phyloP scores from a whole-genome alignment of 2,888 invertebrate genomes.

The Adelphocoris suturalis region DNA sequence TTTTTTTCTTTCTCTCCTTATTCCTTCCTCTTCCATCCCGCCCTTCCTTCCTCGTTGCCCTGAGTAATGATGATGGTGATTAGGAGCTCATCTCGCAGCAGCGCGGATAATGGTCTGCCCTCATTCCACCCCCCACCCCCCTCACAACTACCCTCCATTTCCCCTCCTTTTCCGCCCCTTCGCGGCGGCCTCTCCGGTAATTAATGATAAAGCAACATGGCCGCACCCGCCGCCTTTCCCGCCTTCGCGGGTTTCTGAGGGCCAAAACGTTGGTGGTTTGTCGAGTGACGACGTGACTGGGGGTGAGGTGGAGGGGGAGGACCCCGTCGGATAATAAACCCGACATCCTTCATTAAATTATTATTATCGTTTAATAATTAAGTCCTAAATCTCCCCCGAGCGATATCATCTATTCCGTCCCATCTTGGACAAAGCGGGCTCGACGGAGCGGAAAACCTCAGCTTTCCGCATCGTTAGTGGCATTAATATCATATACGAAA shows the following conservation, averaged over 20 bases:
- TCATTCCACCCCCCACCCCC: slow-evolving; percentile 10
- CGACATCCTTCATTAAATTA: slow-evolving; percentile 58
- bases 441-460: slow-evolving; percentile 19
- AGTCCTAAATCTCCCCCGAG: slow-evolving; percentile 39
- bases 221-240: slow-evolving; percentile 44
- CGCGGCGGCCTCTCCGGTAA: slow-evolving; percentile 51
- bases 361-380: slow-evolving; percentile 46
- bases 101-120: slow-evolving; percentile 66
- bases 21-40: background rate
- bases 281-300: background rate
- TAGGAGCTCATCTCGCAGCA: slow-evolving; percentile 70
- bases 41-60: slow-evolving; percentile 54
- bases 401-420: slow-evolving; percentile 24
- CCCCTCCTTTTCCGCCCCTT: background rate
- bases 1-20: slow-evolving; percentile 20
- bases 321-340: slow-evolving; percentile 28
- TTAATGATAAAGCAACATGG: slow-evolving; percentile 70
- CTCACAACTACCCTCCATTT: background rate
- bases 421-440: slow-evolving; percentile 32
- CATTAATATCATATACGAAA: slow-evolving; percentile 9
- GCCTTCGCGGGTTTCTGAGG: slow-evolving; percentile 24
- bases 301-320: background rate
- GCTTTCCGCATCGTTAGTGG: slow-evolving; percentile 26
- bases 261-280: too few species aligned
- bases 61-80: slow-evolving; percentile 71